A percentile compares a stretch with the other conserved stretches of the same genome.
Evolutionary conservation across 2,797 vertebrate genomes (phyloP).

Genomic region (Diplodus puntazzo): DNA sequence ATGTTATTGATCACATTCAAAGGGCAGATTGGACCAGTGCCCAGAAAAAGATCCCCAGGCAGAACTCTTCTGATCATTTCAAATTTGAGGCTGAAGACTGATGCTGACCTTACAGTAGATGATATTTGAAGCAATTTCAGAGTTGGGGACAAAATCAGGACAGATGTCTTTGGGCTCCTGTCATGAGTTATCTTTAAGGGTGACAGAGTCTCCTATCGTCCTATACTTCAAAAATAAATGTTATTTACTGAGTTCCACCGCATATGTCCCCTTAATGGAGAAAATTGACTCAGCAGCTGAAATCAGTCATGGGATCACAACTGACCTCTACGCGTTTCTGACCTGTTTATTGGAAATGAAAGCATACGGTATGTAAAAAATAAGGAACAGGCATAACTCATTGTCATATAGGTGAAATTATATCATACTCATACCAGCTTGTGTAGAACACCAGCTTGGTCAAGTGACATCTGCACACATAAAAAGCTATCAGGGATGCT

Average conservation of each 20-base stretch:
- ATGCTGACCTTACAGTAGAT: slow-evolving; percentile 38
- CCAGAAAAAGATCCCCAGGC: slow-evolving; percentile 43
- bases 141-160: slow-evolving; percentile 27
- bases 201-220: neutral
- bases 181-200: neutral
- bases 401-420: neutral
- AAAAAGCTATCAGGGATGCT: too few relatives aligned
- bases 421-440: neutral
- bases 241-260: neutral
- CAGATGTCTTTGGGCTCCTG: slow-evolving; percentile 7
- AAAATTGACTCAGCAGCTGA: slow-evolving; percentile 5
- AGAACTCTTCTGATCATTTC: slow-evolving; percentile 42
- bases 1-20: slow-evolving; percentile 62
- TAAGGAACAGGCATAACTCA: neutral
- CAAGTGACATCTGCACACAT: too few relatives aligned
- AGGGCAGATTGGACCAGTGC: slow-evolving; percentile 45
- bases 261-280: neutral
- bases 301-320: neutral
- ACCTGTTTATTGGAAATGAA: neutral
- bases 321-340: neutral
- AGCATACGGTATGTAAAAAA: neutral
- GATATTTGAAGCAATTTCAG: slow-evolving; percentile 42
- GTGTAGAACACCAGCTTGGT: neutral
- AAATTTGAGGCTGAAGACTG: slow-evolving; percentile 38
- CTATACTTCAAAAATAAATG: neutral